Percentiles rank a stretch among this genome's conserved stretches.
These are phyloP conservation scores for Carassius auratus DNA, from an alignment of 2,113 vertebrate genomes.

Conservation along the genomic window DNA sequence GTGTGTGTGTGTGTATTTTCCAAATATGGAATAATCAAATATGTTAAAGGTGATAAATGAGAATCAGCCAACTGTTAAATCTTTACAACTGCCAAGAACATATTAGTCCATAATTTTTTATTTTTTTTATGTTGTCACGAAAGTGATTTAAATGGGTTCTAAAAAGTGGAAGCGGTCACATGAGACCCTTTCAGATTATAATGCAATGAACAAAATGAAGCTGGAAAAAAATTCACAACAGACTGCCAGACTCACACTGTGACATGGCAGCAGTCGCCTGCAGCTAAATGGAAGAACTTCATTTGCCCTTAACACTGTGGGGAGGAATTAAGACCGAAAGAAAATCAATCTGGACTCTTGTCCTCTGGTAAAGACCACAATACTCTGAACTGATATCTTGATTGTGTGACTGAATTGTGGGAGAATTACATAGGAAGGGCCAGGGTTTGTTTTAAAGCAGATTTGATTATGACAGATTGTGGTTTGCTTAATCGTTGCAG, in stretches of 20 bases:
- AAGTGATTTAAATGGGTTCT: neutral
- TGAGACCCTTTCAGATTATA: slow-evolving; percentile 10
- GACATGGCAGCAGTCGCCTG: slow-evolving; percentile 43
- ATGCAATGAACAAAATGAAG: slow-evolving; percentile 33
- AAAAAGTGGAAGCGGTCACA: neutral
- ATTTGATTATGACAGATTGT: slow-evolving; percentile 7
- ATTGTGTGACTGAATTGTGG: slow-evolving; percentile 49
- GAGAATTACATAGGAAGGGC: slow-evolving; percentile 50
- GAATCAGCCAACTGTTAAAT: neutral
- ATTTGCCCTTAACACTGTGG: slow-evolving; percentile 44
- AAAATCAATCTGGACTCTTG: slow-evolving; percentile 66
- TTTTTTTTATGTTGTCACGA: too few relatives aligned
- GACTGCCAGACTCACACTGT: slow-evolving; percentile 16
- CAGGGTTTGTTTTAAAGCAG: slow-evolving; percentile 24
- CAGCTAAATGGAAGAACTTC: slow-evolving; percentile 43
- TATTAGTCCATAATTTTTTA: neutral
- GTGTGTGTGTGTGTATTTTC: too few relatives aligned
- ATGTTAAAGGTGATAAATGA: neutral
- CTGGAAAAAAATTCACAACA: slow-evolving; percentile 9
- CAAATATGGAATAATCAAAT: too few relatives aligned
- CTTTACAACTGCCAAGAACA: neutral
- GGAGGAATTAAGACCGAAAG: slow-evolving; percentile 40
- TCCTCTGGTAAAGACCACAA: slow-evolving; percentile 53
- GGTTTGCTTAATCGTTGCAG: neutral
- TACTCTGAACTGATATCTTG: slow-evolving; percentile 61